Base-by-base conservation (phyloP, 64 coral and sea anemone species). In the Stichodactyla helianthus region DNA sequence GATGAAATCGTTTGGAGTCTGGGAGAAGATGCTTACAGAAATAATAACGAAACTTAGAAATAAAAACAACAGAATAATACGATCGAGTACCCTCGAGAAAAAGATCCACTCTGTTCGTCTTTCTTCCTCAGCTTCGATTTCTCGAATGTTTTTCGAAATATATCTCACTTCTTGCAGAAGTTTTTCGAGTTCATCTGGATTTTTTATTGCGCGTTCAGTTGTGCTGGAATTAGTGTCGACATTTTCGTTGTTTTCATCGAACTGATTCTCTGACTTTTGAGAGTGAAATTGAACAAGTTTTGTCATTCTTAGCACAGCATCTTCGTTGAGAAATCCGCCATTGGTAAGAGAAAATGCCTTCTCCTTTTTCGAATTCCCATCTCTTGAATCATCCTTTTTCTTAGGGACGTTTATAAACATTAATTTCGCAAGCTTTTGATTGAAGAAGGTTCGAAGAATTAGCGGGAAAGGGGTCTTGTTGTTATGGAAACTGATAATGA, bases 401-500 rank as follows among this genome's bases (percentile, higher is more conserved):
- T 31, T 74, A 9, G 22, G 22, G 26, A 23, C 68, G 10, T 10
- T 26, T 10, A 74, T 74, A 13, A 74, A 14, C 23, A 31, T 11
- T 13, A 74, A 26, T 31, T 31, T 74, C 22, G 68, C 68, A 10
- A 74, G 68, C 68, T 31, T 27, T 31, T 74, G 20, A 31, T 74
- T 74, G 25, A 74, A 9, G 10, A 74, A 27, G 1, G 7, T 74
- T 28, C 68, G 68, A 2, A 74, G 25, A 31, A 74, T 27, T 74
- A 25, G 68, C 8, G 28, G 54, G 22, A 92, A 68, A 2, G 86
- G 79, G 7, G 60, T 82, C 6, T 88, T 88, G 27, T 26, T 83
- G 80, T 51, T 79, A 51, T 82, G 68, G 63, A 88, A 77, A 18
- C 64, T 92, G 60, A 88, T 92, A 51, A 92, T 62, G 6, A 88